A percentile compares a stretch with the other conserved stretches of the same genome.
These are phyloP conservation scores for Dallia pectoralis DNA, from an alignment of 2,797 vertebrate genomes.

Conservation along the genomic window DNA sequence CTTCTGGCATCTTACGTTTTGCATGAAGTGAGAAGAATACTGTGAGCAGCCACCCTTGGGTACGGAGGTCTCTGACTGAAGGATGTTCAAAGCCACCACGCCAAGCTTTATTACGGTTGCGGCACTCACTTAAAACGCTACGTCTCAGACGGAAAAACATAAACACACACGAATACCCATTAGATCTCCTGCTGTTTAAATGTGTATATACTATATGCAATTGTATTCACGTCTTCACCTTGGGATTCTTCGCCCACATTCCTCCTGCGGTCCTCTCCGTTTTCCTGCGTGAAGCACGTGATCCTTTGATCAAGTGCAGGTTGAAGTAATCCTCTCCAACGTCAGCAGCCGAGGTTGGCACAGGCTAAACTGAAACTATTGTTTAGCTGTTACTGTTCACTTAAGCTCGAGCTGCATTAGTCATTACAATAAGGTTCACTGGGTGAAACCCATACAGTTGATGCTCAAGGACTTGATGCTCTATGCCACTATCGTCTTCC, in stretches of 20 bases:
- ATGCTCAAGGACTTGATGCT: slow-evolving; percentile 32
- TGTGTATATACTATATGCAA: not conserved
- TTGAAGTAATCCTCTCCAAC: slow-evolving; percentile 29
- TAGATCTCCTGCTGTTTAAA: not conserved
- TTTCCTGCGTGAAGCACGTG: slow-evolving; percentile 18
- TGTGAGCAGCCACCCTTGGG: too few relatives aligned
- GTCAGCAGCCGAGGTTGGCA: slow-evolving; percentile 35
- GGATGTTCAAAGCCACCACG: too few relatives aligned
- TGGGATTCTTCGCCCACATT: slow-evolving; percentile 9
- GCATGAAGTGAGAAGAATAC: too few relatives aligned
- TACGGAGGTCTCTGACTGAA: too few relatives aligned
- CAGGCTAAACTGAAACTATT: slow-evolving; percentile 25
- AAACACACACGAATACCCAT: too few relatives aligned
- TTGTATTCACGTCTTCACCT: slow-evolving; percentile 12
- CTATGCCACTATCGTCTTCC: slow-evolving; percentile 28
- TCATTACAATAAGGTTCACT: slow-evolving; percentile 24
- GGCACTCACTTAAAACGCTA: too few relatives aligned
- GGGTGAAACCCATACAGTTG: slow-evolving; percentile 21
- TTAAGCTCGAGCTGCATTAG: slow-evolving; percentile 32
- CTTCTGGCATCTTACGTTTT: too few relatives aligned
- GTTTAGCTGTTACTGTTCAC: slow-evolving; percentile 29
- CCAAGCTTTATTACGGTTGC: too few relatives aligned
- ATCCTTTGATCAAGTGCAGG: slow-evolving; percentile 35
- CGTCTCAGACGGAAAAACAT: too few relatives aligned
- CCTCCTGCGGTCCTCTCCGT: slow-evolving; percentile 10